These are phyloP conservation scores for Pyrrhosoma nymphula DNA, from an alignment of 2,888 invertebrate genomes.

Conservation along the genomic window DNA sequence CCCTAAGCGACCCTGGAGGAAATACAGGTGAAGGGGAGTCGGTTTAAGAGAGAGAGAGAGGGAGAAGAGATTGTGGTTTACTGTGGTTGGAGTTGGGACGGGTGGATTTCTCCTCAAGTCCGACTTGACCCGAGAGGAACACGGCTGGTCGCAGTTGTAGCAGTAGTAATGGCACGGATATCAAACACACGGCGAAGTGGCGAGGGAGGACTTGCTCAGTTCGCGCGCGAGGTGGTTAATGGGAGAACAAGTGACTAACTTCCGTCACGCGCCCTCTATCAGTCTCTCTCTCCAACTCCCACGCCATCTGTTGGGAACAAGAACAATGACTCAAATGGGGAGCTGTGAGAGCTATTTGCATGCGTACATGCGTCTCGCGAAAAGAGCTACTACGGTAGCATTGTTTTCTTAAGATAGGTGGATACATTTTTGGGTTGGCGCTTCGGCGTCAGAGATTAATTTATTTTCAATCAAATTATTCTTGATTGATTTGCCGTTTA, in stretches of 20 bases:
- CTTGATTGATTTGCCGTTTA: no score
- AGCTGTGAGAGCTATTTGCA: not conserved
- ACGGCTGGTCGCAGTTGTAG: not conserved
- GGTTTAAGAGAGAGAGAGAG: not conserved
- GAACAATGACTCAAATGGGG: not conserved
- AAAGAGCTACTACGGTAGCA: no score
- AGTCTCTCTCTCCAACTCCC: not conserved
- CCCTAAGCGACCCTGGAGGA: not conserved
- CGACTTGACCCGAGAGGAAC: not conserved
- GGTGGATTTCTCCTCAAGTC: not conserved
- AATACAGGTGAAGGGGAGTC: not conserved
- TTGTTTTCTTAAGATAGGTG: no score
- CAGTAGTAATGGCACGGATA: not conserved
- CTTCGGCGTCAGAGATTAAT: no score
- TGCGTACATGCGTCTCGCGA: no score
- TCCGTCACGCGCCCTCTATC: not conserved
- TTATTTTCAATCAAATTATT: no score
- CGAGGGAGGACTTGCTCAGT: not conserved
- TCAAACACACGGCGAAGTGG: not conserved
- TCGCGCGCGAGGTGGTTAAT: not conserved
- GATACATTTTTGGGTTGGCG: no score
- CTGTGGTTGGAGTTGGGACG: not conserved
- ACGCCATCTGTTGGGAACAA: not conserved
- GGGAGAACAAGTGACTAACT: slow-evolving; percentile 5
- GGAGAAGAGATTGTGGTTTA: slow-evolving; percentile 3